Evolutionary conservation across 1,140 invertebrate species (phyloP).

Genomic region (Meloidogyne exigua): DNA sequence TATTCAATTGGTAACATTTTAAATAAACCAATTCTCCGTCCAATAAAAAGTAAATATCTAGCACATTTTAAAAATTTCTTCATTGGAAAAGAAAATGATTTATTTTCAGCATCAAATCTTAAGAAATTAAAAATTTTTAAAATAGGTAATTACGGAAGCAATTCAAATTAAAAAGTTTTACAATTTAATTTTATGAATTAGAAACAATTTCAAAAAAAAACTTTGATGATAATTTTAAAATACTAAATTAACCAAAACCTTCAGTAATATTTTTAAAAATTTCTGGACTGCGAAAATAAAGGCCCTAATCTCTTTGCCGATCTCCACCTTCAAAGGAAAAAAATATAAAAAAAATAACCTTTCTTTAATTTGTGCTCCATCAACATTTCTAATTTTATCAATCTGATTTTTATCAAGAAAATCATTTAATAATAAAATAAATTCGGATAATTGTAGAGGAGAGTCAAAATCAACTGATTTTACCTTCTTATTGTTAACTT

Average conservation of each 20-base stretch:
- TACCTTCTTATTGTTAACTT: neutral
- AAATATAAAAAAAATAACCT: neutral
- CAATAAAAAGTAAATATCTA: slow-evolving; percentile 5
- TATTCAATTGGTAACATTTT: slow-evolving; percentile 23
- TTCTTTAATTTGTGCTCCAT: slow-evolving; percentile 12
- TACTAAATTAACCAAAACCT: too few relatives aligned
- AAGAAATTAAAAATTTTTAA: neutral
- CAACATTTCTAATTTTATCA: slow-evolving; percentile 12
- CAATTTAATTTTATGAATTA: too few relatives aligned
- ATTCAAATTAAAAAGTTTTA: too few relatives aligned
- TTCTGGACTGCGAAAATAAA: too few relatives aligned
- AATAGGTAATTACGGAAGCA: too few relatives aligned
- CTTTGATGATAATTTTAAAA: too few relatives aligned
- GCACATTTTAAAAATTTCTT: neutral
- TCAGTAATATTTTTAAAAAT: too few relatives aligned
- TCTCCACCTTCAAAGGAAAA: too few relatives aligned
- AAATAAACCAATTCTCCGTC: slow-evolving; percentile 17
- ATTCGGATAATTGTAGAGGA: neutral
- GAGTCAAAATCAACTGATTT: neutral
- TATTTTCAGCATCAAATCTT: slow-evolving; percentile 10
- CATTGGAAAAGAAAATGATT: neutral
- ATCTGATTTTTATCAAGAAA: slow-evolving; percentile 8
- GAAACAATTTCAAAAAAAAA: too few relatives aligned
- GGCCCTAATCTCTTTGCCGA: too few relatives aligned
- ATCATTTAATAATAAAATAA: slow-evolving; percentile 11